Evolutionary conservation across 2,797 vertebrate species (phyloP), one percentile per base, ranked within the genome.

Genomic region (Sparus aurata): DNA sequence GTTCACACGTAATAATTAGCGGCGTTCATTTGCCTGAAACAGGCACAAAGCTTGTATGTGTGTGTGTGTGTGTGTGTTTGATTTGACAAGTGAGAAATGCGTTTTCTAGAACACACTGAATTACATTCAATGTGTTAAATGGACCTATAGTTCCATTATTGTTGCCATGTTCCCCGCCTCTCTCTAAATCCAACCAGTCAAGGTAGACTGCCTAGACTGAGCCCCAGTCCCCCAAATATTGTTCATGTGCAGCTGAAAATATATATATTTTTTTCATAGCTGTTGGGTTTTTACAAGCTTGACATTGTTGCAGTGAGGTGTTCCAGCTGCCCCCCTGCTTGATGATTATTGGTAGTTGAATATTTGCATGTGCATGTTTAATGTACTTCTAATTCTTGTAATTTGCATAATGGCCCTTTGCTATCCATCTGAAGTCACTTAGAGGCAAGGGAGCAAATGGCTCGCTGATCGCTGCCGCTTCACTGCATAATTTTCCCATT

Each of bases 401-500:
- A 91, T 95, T 92, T 90, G 80, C 81, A 87, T 90, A 93, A 92
- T 92, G 85, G 76, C 73, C 82, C 82, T 74, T 86, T 79, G 68
- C 80, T 75, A 89, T 91, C 90, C 71, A 85, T 91, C 82, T 86
- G 75, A 69, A 79, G 87, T 90, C 86, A 91, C 86, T 93, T 86
- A 81, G 67, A 88, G 85, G 89, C 77, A 52, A 71, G 25, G 73
- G 84, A 82, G 90, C 86, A 84, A 91, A 92, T 89, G 76, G 75
- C 81, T 86, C 64, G 7, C 61, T 72, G 81, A 85, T 87, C 84
- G 83, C 75, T 77, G 69, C 45, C 62, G 83, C 85, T 85, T 79
- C 46, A 13, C 87, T 83, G 93, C 87, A 94, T 94, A 93, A 94
- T 94, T 93, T 91, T 79, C 89, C 86, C 91, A 93, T 95, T 94